These are phyloP conservation scores for Aphis craccivora DNA, from an alignment of 1,140 invertebrate species.

Conservation along the genomic window DNA sequence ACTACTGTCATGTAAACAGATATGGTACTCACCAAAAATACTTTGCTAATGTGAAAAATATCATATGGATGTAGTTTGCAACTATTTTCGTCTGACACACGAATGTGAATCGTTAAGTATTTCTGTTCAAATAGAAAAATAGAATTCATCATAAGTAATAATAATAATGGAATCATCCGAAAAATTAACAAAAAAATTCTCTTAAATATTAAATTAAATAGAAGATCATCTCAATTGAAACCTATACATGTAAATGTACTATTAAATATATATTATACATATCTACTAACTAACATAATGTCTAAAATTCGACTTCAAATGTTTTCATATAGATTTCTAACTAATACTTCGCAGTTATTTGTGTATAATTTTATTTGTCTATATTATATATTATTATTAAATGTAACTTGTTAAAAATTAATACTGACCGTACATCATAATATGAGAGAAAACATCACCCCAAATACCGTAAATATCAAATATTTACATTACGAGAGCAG, in stretches of 20 bases:
- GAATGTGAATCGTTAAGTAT: not conserved
- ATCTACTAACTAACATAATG: not conserved
- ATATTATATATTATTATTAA: not conserved
- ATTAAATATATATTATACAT: not conserved
- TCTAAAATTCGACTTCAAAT: not conserved
- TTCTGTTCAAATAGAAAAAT: not conserved
- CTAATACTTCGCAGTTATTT: not conserved
- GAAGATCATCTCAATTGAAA: not conserved
- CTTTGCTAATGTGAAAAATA: not conserved
- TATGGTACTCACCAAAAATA: not conserved
- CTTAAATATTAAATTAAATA: not conserved
- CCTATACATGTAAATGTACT: not conserved
- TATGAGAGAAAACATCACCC: not conserved
- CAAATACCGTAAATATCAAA: not conserved
- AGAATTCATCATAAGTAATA: not conserved
- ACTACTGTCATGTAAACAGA: not conserved
- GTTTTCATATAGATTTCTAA: not conserved
- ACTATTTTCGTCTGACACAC: not conserved
- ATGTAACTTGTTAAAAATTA: not conserved
- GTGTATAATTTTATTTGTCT: too few relatives aligned
- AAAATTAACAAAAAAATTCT: not conserved
- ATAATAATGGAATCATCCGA: not conserved
- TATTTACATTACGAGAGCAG: not conserved
- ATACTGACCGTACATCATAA: not conserved
- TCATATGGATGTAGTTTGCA: not conserved